Evolutionary conservation across 2,113 vertebrate genomes (phyloP).

Genomic region (Guaruba guarouba): DNA sequence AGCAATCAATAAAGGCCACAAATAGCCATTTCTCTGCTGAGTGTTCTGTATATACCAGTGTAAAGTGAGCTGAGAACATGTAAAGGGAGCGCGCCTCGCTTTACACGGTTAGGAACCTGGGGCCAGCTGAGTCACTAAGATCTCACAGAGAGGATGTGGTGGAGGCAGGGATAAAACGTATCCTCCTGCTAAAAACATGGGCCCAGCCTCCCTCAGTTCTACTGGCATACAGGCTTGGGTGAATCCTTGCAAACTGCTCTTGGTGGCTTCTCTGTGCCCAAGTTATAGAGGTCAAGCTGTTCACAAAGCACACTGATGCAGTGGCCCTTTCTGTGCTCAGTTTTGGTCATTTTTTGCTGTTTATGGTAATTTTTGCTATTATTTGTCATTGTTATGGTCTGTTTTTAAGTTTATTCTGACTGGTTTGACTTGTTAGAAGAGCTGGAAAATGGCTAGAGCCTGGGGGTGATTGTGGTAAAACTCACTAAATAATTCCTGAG

Average conservation of each 20-base stretch:
- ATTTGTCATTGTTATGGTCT: background rate
- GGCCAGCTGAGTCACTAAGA: background rate
- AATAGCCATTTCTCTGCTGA: fast-evolving
- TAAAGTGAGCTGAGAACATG: fast-evolving
- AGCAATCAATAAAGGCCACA: background rate
- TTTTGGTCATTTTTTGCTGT: background rate
- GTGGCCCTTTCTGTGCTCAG: background rate
- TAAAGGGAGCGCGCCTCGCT: fast-evolving
- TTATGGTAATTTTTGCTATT: background rate
- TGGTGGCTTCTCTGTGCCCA: background rate
- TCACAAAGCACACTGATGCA: background rate
- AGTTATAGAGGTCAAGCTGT: background rate
- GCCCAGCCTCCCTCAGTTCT: background rate
- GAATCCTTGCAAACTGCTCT: background rate
- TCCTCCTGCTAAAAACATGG: background rate
- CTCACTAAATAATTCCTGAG: slow-evolving; percentile 38
- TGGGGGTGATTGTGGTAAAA: background rate
- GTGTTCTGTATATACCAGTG: fast-evolving
- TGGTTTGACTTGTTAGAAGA: background rate
- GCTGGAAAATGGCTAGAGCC: background rate
- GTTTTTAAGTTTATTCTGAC: background rate
- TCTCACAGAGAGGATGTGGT: fast-evolving
- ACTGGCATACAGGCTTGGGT: background rate
- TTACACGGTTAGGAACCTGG: background rate
- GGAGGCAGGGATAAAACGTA: background rate